A percentile compares a stretch with the other conserved stretches of the same genome.
Conservation (phyloP, 1,140 invertebrate genomes). For the Proctacanthus coquilletti region DNA sequence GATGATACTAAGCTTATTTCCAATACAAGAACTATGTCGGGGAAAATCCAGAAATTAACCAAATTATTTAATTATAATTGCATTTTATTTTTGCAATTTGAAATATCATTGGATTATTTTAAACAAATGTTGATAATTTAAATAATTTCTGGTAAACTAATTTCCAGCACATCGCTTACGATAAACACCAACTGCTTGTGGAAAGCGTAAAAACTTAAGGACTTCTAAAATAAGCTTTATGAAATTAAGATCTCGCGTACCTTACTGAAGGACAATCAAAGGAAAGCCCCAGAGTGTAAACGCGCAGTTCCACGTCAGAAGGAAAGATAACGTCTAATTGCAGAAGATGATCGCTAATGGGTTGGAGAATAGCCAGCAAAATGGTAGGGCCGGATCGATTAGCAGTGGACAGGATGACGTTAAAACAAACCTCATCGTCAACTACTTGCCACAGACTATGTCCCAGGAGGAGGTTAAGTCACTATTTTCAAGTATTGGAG, state of each 20-base stretch:
- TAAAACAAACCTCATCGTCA: constrained; percentile 67
- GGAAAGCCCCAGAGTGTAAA: not conserved
- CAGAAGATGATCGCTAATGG: constrained; percentile 7
- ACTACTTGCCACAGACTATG: constrained; percentile 78
- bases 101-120: too few species aligned
- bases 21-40: too few species aligned
- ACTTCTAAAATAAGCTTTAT: too few species aligned
- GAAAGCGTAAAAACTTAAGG: too few species aligned
- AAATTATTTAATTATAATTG: too few species aligned
- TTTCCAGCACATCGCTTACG: too few species aligned
- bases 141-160: too few species aligned
- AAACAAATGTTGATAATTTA: too few species aligned
- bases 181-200: too few species aligned
- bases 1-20: too few species aligned
- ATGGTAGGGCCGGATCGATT: constrained; percentile 35
- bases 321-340: not conserved
- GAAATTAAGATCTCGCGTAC: constrained; percentile 1
- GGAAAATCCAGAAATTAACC: too few species aligned
- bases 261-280: constrained; percentile 3
- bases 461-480: constrained; percentile 68
- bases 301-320: not conserved
- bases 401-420: constrained; percentile 31
- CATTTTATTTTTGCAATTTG: too few species aligned
- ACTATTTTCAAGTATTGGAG: constrained; percentile 63
- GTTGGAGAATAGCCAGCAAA: constrained; percentile 17